Evolutionary conservation across 2,113 vertebrate species (phyloP), one percentile per base, ranked within the genome.

Genomic region (Prunella himalayana): DNA sequence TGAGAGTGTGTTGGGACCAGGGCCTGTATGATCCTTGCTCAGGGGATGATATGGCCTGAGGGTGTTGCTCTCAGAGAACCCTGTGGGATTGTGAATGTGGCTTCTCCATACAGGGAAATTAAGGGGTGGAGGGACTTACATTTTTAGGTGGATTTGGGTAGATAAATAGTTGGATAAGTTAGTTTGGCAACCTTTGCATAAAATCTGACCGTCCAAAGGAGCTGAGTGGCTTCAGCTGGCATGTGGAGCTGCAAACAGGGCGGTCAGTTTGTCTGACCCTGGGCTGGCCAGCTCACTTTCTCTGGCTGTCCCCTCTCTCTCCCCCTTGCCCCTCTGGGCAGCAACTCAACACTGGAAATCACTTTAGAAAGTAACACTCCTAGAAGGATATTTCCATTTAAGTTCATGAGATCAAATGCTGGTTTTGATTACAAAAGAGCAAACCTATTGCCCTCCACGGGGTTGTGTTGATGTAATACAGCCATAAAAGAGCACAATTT

Each of bases 401-500:
- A 93, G 92, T 86, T 96, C 72, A 82, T 84, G 90, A 95, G 90
- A 94, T 94, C 92, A 96, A 95, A 94, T 90, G 64, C 82, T 95
- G 86, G 89, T 84, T 94, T 96, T 95, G 94, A 81, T 97, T 95
- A 96, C 90, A 88, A 68, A 94, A 94, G 86, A 81, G 70, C 82
- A 96, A 97, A 95, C 92, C 82, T 90, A 75, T 81, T 97, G 94
- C 90, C 93, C 90, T 96, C 79, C 49, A 23, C 44, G 3, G 80
- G 53, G 51, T 51, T 92, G 64, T 91, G 85, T 94, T 96, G 94
- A 95, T 95, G 90, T 92, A 94, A 93, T 71, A 60, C 42, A 94
- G 84, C 77, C 89, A 60, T 94, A 92, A 90, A 97, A 94, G 86
- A 91, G 86, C 53, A 81, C 86, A 86, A 90, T 89, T 91, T 94